Evolutionary conservation across 2,888 invertebrate species (phyloP).

Genomic region (Balanococcus diminutus): DNA sequence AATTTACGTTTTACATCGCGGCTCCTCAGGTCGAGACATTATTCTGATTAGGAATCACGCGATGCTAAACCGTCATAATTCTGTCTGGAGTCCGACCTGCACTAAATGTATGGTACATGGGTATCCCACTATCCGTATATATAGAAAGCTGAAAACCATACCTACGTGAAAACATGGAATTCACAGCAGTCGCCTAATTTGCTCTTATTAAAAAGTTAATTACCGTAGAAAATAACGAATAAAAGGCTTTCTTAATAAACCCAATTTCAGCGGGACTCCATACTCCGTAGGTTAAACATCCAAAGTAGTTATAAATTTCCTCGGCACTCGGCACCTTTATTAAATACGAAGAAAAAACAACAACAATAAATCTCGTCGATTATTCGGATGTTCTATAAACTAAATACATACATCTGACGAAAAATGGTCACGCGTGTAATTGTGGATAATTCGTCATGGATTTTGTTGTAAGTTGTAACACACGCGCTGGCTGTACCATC

Average conservation of each 20-base stretch:
- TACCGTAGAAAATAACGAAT: background rate
- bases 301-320: too few relatives aligned
- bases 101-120: background rate
- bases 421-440: conserved; percentile 34
- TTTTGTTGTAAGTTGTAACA: background rate
- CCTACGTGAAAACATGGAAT: background rate
- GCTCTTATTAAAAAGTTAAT: background rate
- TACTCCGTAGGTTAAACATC: background rate
- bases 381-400: background rate
- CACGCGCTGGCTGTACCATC: background rate
- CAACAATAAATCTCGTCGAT: background rate
- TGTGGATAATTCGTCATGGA: conserved; percentile 10
- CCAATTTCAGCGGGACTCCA: background rate
- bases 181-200: background rate
- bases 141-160: background rate
- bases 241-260: background rate
- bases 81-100: background rate
- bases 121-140: background rate
- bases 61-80: background rate
- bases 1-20: background rate
- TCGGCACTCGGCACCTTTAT: background rate
- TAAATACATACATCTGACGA: background rate
- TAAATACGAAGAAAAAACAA: background rate
- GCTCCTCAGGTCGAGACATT: background rate
- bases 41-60: background rate